Conservation (phyloP, 2,888 invertebrate genomes). For the Cybosia mesomella region DNA sequence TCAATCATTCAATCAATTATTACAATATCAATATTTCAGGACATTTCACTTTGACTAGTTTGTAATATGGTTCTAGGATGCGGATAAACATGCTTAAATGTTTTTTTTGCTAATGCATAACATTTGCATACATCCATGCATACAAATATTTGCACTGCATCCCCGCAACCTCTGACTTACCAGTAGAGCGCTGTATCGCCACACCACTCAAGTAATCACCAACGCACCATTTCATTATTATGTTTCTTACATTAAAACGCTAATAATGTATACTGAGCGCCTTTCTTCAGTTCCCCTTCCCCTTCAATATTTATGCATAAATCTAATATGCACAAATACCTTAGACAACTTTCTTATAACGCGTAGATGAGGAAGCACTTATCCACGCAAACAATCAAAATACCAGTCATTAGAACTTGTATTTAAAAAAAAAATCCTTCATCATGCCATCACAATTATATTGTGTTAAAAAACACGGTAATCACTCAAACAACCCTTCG, state of each 20-base stretch:
- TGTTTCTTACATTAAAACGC: slow-evolving; percentile 3
- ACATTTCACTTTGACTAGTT: too few species aligned
- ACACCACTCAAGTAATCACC: neutral
- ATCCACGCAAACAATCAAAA: slow-evolving; percentile 4
- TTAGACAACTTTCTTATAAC: neutral
- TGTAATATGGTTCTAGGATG: too few species aligned
- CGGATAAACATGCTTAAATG: too few species aligned
- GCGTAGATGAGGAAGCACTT: neutral
- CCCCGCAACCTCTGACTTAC: neutral
- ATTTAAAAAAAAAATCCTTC: neutral
- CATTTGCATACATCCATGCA: too few species aligned
- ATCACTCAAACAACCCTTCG: slow-evolving; percentile 21
- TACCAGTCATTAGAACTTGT: neutral
- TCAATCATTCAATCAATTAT: too few species aligned
- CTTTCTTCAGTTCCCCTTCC: neutral
- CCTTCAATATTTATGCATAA: neutral
- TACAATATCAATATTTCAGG: too few species aligned
- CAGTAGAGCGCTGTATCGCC: neutral
- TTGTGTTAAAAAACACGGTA: slow-evolving; percentile 13
- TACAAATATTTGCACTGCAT: too few species aligned
- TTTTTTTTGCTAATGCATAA: too few species aligned
- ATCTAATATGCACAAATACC: neutral
- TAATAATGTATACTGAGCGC: neutral
- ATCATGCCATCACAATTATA: slow-evolving; percentile 17
- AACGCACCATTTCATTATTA: neutral